Evolutionary conservation across 2,888 invertebrate species (phyloP), one percentile per base, ranked within the genome.

Genomic region (Drosophila eohydei): DNA sequence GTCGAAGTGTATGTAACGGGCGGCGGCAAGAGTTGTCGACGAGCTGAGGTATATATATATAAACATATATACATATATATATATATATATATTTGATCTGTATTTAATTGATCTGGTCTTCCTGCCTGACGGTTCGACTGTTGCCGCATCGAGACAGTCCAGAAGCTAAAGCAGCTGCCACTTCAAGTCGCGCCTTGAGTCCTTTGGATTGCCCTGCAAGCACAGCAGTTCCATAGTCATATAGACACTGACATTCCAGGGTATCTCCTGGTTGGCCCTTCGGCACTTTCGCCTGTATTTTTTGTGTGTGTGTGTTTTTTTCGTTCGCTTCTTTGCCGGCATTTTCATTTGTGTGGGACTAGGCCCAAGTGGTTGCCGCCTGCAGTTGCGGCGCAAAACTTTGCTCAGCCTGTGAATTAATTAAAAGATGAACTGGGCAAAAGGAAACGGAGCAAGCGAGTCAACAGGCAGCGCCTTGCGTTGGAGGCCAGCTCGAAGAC

Each of bases 381-480:
- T 76, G 76, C 72, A 80, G 76, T 75, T 68, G 80, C 21, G 60
- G 59, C 66, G 41, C 69, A 83, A 86, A 80, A 88, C 70, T 88
- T 88, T 85, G 43, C 83, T 72, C 83, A 76, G 77, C 78, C 87
- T 86, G 83, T 86, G 83, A 84, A 84, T 84, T 84, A 84, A 84
- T 84, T 84, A 84, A 88, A 88, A 86, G 89, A 86, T 84, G 87
- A 84, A 88, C 83, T 84, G 83, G 74, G 66, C 80, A 73, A 81
- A 71, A 71, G 67, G 72, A 75, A 74, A 56, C 70, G 40, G 46
- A 71, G 77, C 59, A 61, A 61, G 41, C 74, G 69, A 74, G 63
- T 74, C 74, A 74, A 74, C 73, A 57, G 55, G 44, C 66, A 55
- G 48, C n/a, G 50, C 16, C 32, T 12, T 41, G 59, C 60, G 21